Evolutionary conservation across 2,113 vertebrate species (phyloP), one percentile per base, ranked within the genome.

Genomic region (Platichthys stellatus): DNA sequence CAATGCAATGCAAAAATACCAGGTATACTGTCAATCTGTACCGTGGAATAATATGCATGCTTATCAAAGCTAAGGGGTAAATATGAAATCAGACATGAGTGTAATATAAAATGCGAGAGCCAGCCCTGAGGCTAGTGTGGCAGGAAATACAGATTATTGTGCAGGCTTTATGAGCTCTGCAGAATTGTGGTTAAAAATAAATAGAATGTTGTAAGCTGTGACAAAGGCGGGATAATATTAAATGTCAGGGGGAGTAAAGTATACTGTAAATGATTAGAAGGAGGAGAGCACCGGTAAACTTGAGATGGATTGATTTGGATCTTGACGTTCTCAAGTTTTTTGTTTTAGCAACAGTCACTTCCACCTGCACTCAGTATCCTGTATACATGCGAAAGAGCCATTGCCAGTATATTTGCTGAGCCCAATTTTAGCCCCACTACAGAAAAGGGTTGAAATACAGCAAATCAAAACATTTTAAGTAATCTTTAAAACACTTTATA

Each of bases 71-170:
- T 21, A 14, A 40, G 35, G 17, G n/a, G 40, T 35, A 38, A 59
- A 59, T 1, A 51, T 61, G 17, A 59, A 66, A 68, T 68, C 40
- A 59, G 40, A 56, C 20, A 40, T 72, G 54, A 40, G 8, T 72
- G 40, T 24, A 38, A 57, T 63, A 21, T 63, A 24, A 69, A 58
- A 45, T 23, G 40, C 24, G 60, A 49, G 66, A 31, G 47, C 20
- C 7, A 35, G 24, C n/a, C 49, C 40, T 77, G 51, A 49, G 18
- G 24, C 60, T 43, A 21, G n/a, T 9, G 15, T 58, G 11, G 24
- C 24, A 58, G 38, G 7, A 63, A 49, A 58, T 64, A 57, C 5
- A 69, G 18, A 17, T 57, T 40, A 7, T 21, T 65, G 54, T 23
- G 40, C 14, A 18, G 58, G 49, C 11, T 15, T 47, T 58, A 15